Conservation (phyloP, 2,888 invertebrate genomes). For the Litoditis marina region DNA sequence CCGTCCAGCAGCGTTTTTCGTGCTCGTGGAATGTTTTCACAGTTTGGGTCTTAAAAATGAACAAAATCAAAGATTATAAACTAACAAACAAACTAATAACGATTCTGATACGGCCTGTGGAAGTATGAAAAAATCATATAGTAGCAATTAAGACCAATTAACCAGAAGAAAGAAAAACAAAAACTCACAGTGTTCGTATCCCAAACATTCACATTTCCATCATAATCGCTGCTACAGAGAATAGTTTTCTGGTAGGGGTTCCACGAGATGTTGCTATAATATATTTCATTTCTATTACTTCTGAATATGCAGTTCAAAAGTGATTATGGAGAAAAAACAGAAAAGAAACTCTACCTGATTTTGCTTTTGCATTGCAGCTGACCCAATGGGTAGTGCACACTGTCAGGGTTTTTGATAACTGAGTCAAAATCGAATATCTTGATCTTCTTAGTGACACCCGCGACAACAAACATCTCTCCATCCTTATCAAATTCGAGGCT, state of each 20-base stretch:
- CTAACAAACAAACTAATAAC: background rate
- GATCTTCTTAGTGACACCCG: conserved; percentile 88
- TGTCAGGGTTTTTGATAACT: conserved; percentile 72
- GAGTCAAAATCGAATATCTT: conserved; percentile 81
- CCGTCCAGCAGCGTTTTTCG: conserved; percentile 91
- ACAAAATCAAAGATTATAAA: background rate
- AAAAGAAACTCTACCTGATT: conserved; percentile 67
- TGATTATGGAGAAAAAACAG: conserved; percentile 5
- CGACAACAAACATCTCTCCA: conserved; percentile 89
- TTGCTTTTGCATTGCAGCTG: conserved; percentile 86
- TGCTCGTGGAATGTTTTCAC: conserved; percentile 74
- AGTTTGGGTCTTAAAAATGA: conserved; percentile 8
- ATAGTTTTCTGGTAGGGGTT: conserved; percentile 84
- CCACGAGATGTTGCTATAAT: conserved; percentile 83
- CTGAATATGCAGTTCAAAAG: background rate
- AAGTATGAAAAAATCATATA: background rate
- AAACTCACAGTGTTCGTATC: conserved; percentile 72
- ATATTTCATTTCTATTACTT: conserved; percentile 1
- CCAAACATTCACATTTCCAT: conserved; percentile 89
- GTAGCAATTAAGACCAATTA: background rate
- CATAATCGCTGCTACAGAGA: conserved; percentile 87
- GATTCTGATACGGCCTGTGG: background rate
- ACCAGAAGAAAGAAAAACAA: too few species aligned
- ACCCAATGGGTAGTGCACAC: conserved; percentile 84
- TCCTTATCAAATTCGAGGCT: conserved; percentile 95